phyloP scores from a whole-genome alignment of 2,888 invertebrate species.

The Diarsia rubi region DNA sequence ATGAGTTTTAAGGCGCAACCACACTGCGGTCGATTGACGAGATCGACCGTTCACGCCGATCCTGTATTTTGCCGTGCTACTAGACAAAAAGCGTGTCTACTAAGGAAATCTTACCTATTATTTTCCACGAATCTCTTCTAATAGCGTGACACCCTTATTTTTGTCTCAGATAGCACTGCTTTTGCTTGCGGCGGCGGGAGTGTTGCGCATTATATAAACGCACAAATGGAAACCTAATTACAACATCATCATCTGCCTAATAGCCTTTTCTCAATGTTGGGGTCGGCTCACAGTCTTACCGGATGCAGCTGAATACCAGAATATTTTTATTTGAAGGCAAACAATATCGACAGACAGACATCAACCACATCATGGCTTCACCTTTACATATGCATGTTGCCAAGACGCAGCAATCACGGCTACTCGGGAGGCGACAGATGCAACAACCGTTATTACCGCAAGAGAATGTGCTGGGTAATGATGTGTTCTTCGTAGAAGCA shows the following conservation, averaged over 20 bases:
- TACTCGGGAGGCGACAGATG: constrained; percentile 44
- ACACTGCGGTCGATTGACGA: background rate
- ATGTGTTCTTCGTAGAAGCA: constrained; percentile 56
- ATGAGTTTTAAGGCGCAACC: background rate
- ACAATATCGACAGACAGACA: background rate
- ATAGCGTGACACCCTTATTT: background rate
- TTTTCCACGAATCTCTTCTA: background rate
- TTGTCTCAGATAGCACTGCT: background rate
- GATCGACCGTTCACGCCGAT: background rate
- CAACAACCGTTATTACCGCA: constrained; percentile 54
- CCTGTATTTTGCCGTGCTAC: background rate
- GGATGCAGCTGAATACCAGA: too few species aligned
- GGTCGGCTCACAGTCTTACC: too few species aligned
- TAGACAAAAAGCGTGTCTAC: background rate
- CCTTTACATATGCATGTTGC: constrained; percentile 34
- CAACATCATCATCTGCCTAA: too few species aligned
- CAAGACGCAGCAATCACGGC: constrained; percentile 30
- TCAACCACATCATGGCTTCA: background rate
- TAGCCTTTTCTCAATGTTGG: too few species aligned
- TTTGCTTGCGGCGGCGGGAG: background rate
- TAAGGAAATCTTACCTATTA: background rate
- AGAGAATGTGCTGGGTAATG: constrained; percentile 55
- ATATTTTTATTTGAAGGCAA: background rate
- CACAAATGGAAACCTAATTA: background rate
- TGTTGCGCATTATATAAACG: background rate